These are phyloP conservation scores for Temnothorax unifasciatus DNA, from an alignment of 2,888 invertebrate species.

Conservation along the genomic window DNA sequence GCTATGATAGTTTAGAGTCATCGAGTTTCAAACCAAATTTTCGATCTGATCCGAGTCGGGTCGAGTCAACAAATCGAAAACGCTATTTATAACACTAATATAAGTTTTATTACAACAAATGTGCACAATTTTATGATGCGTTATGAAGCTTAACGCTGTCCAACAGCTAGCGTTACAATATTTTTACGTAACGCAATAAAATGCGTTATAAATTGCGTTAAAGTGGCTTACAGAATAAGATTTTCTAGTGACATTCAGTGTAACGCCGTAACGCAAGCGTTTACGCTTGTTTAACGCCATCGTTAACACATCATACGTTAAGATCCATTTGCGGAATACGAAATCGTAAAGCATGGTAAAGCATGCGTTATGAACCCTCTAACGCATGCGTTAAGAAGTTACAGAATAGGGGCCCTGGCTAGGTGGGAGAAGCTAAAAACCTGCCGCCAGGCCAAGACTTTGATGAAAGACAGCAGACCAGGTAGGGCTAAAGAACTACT, in stretches of 20 bases:
- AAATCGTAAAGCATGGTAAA: slow-evolving; percentile 3
- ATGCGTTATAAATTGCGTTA: not conserved
- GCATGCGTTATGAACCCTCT: not conserved
- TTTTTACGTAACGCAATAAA: not conserved
- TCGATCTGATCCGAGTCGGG: too few species aligned
- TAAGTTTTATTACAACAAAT: not conserved
- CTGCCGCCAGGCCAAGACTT: too few species aligned
- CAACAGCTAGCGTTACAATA: not conserved
- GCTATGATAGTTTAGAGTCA: too few species aligned
- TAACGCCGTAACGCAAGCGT: not conserved
- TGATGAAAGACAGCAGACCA: too few species aligned
- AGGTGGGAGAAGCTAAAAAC: too few species aligned
- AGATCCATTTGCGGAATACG: not conserved
- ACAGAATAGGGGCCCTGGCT: not conserved
- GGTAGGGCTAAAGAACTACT: too few species aligned
- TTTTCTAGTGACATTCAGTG: not conserved
- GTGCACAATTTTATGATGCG: not conserved
- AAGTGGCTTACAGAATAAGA: not conserved
- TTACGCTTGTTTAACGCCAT: not conserved
- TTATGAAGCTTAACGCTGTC: not conserved
- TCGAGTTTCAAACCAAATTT: too few species aligned
- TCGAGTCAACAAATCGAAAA: too few species aligned
- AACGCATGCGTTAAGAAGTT: not conserved
- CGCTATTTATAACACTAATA: too few species aligned
- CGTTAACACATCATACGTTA: not conserved